Evolutionary conservation across 2,113 vertebrate species (phyloP), one percentile per base, ranked within the genome.

Genomic region (Prunella fulvescens): DNA sequence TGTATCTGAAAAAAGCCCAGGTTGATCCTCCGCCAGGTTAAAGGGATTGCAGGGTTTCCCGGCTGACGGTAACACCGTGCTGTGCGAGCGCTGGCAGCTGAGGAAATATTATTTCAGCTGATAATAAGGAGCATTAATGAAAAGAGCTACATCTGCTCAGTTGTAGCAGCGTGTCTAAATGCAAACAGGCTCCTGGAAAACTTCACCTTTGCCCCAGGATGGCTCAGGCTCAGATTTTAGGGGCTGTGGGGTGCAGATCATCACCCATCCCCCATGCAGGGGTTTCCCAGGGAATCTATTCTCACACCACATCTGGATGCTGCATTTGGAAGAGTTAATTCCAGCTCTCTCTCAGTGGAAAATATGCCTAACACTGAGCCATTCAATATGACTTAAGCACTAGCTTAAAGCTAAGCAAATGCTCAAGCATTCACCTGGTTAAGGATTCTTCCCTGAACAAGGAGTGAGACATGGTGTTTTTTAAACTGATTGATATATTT

Each of bases 401-500:
- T 71, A 70, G 76, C 89, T 86, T 48, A 81, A 44, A 94, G 42
- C 69, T 45, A 64, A 90, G 76, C 17, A 39, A 78, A 73, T 33
- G 53, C 69, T 92, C 76, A 83, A 88, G 92, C 57, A 42, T 84
- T 93, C 88, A 93, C 88, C 92, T 92, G 93, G 82, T 92, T 96
- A 92, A 96, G 72, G 77, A 86, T 91, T 89, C 81, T 76, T 93
- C 80, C 82, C 80, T n/a, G 69, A 81, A 76, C 37, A 0, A 10
- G 80, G 61, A 85, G 40, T 42, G 66, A 91, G 85, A 81, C 86
- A 58, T 22, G n/a, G 69, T 83, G 81, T 94, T 94, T 97, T 96
- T 90, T 50, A 93, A 96, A 88, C 76, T 88, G 96, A 96, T 86
- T 92, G 92, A 95, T 97, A 79, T 90, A 92, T 96, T 94, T 96